Evolutionary conservation across 2,888 invertebrate species (phyloP).

Genomic region (Nowickia ferox): DNA sequence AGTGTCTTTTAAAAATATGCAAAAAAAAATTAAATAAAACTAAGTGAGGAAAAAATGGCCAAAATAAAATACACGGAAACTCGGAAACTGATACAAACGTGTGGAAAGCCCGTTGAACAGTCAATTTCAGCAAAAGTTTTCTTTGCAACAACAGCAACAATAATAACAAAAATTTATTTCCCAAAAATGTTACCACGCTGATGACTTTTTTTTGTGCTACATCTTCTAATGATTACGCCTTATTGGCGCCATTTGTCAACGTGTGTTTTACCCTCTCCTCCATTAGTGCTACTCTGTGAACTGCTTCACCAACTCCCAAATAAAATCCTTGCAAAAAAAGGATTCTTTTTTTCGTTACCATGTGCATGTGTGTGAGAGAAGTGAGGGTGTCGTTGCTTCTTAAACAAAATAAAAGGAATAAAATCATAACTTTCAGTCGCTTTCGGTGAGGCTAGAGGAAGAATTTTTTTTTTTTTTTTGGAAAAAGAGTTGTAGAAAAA

Average conservation of each 20-base stretch:
- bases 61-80: not conserved
- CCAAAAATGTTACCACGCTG: slow-evolving; percentile 48
- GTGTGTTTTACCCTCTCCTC: slow-evolving; percentile 72
- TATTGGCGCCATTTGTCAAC: slow-evolving; percentile 83
- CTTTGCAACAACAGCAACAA: slow-evolving; percentile 37
- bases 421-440: slow-evolving; percentile 72
- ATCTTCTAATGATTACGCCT: slow-evolving; percentile 76
- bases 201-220: slow-evolving; percentile 48
- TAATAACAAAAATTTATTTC: slow-evolving; percentile 3
- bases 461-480: slow-evolving; percentile 2
- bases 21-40: not conserved
- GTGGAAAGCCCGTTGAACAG: slow-evolving; percentile 64
- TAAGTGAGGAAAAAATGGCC: not conserved
- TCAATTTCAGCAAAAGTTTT: slow-evolving; percentile 61
- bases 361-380: slow-evolving; percentile 47
- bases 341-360: slow-evolving; percentile 59
- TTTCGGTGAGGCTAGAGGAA: slow-evolving; percentile 60
- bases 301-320: slow-evolving; percentile 31
- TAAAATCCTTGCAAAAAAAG: slow-evolving; percentile 45
- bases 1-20: not conserved
- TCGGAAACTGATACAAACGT: slow-evolving; percentile 42
- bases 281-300: not conserved
- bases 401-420: slow-evolving; percentile 61
- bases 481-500: slow-evolving; percentile 71
- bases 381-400: slow-evolving; percentile 58